Conservation (phyloP, 1,140 invertebrate genomes). For the Drosophila saltans region DNA sequence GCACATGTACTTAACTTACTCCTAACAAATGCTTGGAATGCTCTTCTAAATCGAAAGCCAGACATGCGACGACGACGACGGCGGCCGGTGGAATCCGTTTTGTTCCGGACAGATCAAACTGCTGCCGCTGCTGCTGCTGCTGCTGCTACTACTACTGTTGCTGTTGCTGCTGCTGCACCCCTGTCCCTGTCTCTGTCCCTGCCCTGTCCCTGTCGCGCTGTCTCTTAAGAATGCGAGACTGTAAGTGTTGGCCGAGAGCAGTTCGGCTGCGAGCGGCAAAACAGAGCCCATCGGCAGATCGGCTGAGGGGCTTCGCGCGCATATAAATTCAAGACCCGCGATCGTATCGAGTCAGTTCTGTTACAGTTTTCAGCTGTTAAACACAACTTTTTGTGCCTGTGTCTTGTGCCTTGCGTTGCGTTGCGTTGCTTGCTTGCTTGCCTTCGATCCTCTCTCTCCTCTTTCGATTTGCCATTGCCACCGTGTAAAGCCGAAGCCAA, state of each 20-base stretch:
- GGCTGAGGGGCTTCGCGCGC: slow-evolving; percentile 19
- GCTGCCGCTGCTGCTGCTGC: background rate
- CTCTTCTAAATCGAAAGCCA: slow-evolving; percentile 30
- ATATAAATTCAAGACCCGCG: slow-evolving; percentile 71
- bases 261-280: slow-evolving; percentile 23
- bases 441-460: slow-evolving; percentile 35
- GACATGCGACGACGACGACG: slow-evolving; percentile 12
- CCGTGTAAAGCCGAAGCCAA: slow-evolving; percentile 33
- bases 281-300: slow-evolving; percentile 6
- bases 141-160: too few relatives aligned
- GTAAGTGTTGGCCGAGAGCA: slow-evolving; percentile 26
- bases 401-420: background rate
- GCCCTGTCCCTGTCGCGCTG: slow-evolving; percentile 8
- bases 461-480: slow-evolving; percentile 20
- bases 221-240: slow-evolving; percentile 32
- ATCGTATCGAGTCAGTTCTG: slow-evolving; percentile 60
- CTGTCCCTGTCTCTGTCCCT: slow-evolving; percentile 8
- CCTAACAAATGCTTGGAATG: background rate
- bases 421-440: slow-evolving; percentile 11
- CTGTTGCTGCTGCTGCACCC: background rate
- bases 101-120: slow-evolving; percentile 45
- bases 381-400: slow-evolving; percentile 62
- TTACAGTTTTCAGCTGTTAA: slow-evolving; percentile 79
- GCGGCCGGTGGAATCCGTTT: slow-evolving; percentile 48
- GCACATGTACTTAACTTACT: background rate